phyloP scores from a whole-genome alignment of 2,113 vertebrate species.

The Vulpes ferrilata region DNA sequence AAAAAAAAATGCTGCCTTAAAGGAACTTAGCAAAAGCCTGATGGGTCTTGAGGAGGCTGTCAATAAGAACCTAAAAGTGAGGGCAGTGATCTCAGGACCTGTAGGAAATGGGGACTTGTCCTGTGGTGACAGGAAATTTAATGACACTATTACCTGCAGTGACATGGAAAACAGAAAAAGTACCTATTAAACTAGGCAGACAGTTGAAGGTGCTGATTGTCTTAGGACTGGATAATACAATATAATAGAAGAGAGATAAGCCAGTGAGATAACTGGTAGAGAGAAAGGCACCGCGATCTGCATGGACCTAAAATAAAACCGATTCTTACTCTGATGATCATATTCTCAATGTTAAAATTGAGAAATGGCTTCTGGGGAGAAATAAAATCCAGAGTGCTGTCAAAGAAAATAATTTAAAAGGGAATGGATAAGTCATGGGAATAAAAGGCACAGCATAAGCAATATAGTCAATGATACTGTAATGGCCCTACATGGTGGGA shows the following conservation, averaged over 20 bases:
- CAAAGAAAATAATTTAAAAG: background rate
- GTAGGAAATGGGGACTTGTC: background rate
- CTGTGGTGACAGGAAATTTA: background rate
- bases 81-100: background rate
- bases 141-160: background rate
- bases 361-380: background rate
- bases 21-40: background rate
- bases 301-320: background rate
- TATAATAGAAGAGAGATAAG: background rate
- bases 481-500: background rate
- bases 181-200: background rate
- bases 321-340: background rate
- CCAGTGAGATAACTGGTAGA: background rate
- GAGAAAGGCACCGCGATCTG: background rate
- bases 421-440: background rate
- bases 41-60: background rate
- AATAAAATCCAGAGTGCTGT: background rate
- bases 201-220: background rate
- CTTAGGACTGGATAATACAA: background rate
- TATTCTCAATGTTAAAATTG: background rate
- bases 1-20: background rate
- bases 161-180: background rate
- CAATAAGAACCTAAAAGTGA: background rate
- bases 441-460: background rate
- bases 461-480: background rate